Conservation (phyloP, 2,113 vertebrate genomes). For the Halcyon malimbica region DNA sequence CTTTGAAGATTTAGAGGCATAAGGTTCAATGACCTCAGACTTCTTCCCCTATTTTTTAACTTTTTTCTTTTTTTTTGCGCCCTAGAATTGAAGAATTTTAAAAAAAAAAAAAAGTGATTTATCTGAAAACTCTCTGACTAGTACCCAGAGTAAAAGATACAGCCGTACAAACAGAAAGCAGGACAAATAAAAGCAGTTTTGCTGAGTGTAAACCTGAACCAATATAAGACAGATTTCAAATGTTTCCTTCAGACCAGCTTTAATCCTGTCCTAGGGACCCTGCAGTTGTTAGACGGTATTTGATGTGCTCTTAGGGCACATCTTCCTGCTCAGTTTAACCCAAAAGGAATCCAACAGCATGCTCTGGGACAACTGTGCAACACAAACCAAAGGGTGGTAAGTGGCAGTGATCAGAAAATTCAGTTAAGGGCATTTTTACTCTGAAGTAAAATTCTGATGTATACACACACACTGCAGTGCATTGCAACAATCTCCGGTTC, state of each 20-base stretch:
- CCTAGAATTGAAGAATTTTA: background rate
- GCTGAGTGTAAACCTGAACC: background rate
- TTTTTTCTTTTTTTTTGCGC: background rate
- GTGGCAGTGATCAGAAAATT: background rate
- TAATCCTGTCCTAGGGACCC: background rate
- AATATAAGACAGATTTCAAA: background rate
- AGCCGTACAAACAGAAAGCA: background rate
- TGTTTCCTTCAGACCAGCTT: background rate
- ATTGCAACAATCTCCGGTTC: background rate
- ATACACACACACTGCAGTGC: background rate
- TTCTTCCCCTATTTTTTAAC: too few species aligned
- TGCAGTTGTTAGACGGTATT: background rate
- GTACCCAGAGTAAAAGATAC: background rate
- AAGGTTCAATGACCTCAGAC: background rate
- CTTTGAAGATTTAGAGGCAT: background rate
- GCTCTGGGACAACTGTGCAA: background rate
- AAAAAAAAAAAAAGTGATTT: background rate
- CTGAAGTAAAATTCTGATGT: background rate
- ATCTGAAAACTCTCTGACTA: background rate
- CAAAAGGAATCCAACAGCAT: background rate
- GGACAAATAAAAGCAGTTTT: background rate
- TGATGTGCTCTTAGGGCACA: background rate
- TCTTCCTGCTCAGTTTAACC: background rate
- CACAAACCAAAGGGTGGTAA: background rate
- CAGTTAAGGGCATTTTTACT: background rate